These are phyloP conservation scores for Auanema freiburgensis DNA, from an alignment of 2,888 invertebrate species.

Conservation along the genomic window DNA sequence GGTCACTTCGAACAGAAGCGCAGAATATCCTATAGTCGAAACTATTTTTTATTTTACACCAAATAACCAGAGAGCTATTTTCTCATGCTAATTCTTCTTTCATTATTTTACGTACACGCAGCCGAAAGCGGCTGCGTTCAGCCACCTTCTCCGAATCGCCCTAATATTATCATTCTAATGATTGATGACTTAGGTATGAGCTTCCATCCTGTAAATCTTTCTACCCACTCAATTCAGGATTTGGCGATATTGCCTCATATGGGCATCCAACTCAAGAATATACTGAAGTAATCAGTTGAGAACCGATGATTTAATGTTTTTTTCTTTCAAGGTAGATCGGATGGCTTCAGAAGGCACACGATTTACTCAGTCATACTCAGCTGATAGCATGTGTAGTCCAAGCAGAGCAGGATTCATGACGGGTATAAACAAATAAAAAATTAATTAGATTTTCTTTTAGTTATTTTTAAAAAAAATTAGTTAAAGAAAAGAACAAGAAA, in stretches of 20 bases:
- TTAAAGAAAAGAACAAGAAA: not conserved
- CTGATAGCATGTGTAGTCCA: conserved; percentile 68
- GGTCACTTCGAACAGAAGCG: no score
- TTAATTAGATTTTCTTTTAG: not conserved
- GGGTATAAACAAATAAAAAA: conserved; percentile 52
- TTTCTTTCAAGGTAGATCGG: conserved; percentile 34
- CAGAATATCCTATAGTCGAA: no score
- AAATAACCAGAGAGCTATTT: no score
- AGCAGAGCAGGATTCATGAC: conserved; percentile 69
- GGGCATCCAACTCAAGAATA: conserved; percentile 66
- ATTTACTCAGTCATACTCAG: conserved; percentile 68
- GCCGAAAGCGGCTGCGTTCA: not conserved
- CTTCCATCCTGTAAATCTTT: not conserved
- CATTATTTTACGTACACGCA: no score
- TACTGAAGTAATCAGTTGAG: conserved; percentile 55
- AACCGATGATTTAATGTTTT: no score
- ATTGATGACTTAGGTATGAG: conserved; percentile 69
- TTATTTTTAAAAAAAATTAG: conserved; percentile 1
- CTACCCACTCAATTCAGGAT: conserved; percentile 34
- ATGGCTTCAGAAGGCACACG: conserved; percentile 65
- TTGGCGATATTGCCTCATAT: conserved; percentile 60
- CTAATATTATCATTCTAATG: conserved; percentile 69
- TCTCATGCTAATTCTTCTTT: no score
- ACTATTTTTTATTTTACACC: no score
- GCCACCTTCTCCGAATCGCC: conserved; percentile 52